Evolutionary conservation across 1,140 invertebrate species (phyloP), one percentile per base, ranked within the genome.

Genomic region (Tetraneura akinire): DNA sequence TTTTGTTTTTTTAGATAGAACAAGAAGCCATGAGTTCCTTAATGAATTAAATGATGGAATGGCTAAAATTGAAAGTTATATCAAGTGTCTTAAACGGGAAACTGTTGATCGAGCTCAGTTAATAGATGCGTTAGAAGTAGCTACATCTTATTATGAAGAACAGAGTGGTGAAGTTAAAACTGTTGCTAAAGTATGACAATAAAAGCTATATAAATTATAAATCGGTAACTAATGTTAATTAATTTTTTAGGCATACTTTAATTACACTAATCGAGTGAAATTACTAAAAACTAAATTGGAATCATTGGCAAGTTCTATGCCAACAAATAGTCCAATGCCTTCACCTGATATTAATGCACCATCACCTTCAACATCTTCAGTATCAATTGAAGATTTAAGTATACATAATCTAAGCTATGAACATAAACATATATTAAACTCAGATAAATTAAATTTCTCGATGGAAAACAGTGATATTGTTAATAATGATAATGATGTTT

Each of bases 101-200:
- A 91, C 96, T n/a, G 89, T 92, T 74, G 91, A 94, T 71, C 88
- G 95, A 81, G 90, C 89, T 71, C 88, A 90, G 32, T 86, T 97
- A 47, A 87, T 96, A 66, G 91, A 91, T 11, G 84, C 92, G 21
- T 84, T 97, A 42, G 91, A 92, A 76, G 91, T 93, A 70, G 92
- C 92, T 23, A 92, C 94, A 83, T 90, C 92, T 76, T 97, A 94
- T 86, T 96, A 97, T 86, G 92, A 94, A 80, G 93, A 91, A 21
- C 95, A 97, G 86, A 89, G 91, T 73, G 92, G 92, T 37, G 95
- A 97, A 89, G 95, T 96, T 3, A 97, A 95, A 89, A 92, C 96
- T 83, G 95, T 97, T 37, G 92, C 74, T 45, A 37, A 78, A 62
- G 74, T 78, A 78, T 21, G 47, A 91, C 55, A 94, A 94, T 89